Base-by-base conservation (phyloP, 2,113 vertebrate genomes). In the Empidonax traillii region DNA sequence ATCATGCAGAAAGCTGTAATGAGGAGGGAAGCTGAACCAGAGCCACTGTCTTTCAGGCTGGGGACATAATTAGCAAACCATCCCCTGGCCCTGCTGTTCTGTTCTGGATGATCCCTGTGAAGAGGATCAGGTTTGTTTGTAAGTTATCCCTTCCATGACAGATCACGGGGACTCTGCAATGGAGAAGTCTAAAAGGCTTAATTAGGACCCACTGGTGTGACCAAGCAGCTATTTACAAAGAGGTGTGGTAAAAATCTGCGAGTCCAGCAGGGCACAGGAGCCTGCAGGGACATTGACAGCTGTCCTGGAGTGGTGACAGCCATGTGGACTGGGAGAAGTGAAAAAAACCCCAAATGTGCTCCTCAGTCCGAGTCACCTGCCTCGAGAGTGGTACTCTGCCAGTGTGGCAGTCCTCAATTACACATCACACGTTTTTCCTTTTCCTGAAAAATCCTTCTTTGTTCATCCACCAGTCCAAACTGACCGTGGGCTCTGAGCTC, bases 381-480 rank as follows among this genome's bases (percentile, higher is more conserved):
- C 82, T 90, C 25, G 16, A 4, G 51, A 52, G 28, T 17, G 2
- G 0, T 20, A 4, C n/a, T 72, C 58, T 84, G 35, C 15, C 37
- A 16, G 15, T 28, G 9, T 3, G 3, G 12, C 0, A 31, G 17
- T 28, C 65, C 56, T 51, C 41, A 33, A 4, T 55, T n/a, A 14
- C 2, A 1, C 9, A 22, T 33, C 53, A 39, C 16, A 5, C 0
- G 0, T 24, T 69, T 83, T 52, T 37, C 10, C 43, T 51, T 85
- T 46, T n/a, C 3, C 47, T 81, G 56, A 27, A 87, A 83, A 68
- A 56, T 41, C 55, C 56, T 28, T 27, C 44, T 68, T 24, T 10
- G 0, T 31, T 23, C 4, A 0, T 37, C 78, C 17, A 0, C 47
- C n/a, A 2, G n/a, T 31, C 30, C 27, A 56, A 33, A 21, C 35